These are phyloP conservation scores for Zaprionus lineosus DNA, from an alignment of 2,888 invertebrate species.

Conservation along the genomic window DNA sequence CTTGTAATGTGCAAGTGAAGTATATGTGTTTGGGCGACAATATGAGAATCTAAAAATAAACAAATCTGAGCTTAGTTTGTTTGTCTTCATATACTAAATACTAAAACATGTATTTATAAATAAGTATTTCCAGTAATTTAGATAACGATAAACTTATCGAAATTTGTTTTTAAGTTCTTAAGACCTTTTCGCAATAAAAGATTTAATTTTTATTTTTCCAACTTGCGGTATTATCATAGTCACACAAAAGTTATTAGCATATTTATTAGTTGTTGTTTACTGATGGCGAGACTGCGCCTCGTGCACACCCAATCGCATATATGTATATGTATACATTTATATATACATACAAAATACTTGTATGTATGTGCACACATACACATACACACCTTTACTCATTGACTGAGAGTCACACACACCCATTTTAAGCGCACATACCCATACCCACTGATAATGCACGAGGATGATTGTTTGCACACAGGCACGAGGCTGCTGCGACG, in stretches of 20 bases:
- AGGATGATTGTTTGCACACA: slow-evolving; percentile 43
- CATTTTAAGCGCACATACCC: slow-evolving; percentile 17
- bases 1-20: background rate
- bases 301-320: slow-evolving; percentile 1
- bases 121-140: no score
- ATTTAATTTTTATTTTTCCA: background rate
- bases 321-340: background rate
- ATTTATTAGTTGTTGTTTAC: slow-evolving; percentile 22
- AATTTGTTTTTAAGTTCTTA: no score
- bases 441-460: slow-evolving; percentile 39
- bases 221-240: slow-evolving; percentile 10
- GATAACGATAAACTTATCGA: no score
- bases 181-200: no score
- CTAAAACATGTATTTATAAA: no score
- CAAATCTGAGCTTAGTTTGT: no score
- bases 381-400: background rate
- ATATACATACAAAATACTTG: slow-evolving; percentile 25
- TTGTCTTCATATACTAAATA: no score
- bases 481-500: slow-evolving; percentile 53
- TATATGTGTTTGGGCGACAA: slow-evolving; percentile 9
- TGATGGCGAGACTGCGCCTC: slow-evolving; percentile 10
- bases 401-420: background rate
- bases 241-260: slow-evolving; percentile 9
- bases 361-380: background rate
- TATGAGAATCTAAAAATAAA: no score